These are phyloP conservation scores for Xanthorhoe designata DNA, from an alignment of 2,888 invertebrate species.

Conservation along the genomic window DNA sequence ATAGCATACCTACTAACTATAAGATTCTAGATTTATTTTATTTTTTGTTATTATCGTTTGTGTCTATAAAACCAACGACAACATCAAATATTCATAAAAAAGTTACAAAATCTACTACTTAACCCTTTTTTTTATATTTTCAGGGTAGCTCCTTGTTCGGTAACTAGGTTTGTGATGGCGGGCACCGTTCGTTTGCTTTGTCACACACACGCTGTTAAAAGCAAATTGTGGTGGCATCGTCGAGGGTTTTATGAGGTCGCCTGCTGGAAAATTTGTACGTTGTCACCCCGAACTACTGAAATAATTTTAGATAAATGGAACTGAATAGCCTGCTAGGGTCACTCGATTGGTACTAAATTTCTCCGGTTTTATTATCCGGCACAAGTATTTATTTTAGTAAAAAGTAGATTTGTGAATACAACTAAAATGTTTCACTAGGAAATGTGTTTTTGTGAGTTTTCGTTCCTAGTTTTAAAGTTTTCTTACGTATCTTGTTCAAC, in stretches of 20 bases:
- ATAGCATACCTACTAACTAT: too few species aligned
- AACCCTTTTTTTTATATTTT: constrained; percentile 14
- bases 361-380: constrained; percentile 1
- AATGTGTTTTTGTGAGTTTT: background rate
- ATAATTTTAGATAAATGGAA: constrained; percentile 35
- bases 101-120: too few species aligned
- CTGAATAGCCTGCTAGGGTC: constrained; percentile 20
- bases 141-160: constrained; percentile 38
- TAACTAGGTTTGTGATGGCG: constrained; percentile 56
- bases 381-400: too few species aligned
- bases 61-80: too few species aligned
- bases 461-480: background rate
- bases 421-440: too few species aligned
- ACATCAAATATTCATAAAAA: too few species aligned
- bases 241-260: constrained; percentile 44
- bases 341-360: background rate
- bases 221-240: constrained; percentile 58
- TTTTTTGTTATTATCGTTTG: too few species aligned
- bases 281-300: constrained; percentile 34
- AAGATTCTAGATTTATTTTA: too few species aligned
- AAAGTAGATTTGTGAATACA: too few species aligned
- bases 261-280: constrained; percentile 34
- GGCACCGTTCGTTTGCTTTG: constrained; percentile 53
- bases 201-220: constrained; percentile 54
- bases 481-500: background rate